Percentiles rank a stretch among this genome's conserved stretches.
phyloP scores from a whole-genome alignment of 2,113 vertebrate species.

The Phyllopteryx taeniolatus region DNA sequence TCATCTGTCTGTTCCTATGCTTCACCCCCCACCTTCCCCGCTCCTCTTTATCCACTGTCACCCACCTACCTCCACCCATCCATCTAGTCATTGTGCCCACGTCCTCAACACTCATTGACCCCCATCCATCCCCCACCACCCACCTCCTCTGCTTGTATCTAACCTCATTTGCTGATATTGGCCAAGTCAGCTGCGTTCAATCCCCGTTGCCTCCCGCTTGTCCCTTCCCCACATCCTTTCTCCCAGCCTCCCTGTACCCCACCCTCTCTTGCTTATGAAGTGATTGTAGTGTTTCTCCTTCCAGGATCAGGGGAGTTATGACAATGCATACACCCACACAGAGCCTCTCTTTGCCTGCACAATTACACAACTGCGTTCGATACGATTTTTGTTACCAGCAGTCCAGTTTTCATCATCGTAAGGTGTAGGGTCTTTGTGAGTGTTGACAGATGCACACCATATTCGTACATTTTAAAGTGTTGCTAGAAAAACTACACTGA shows the following conservation, averaged over 20 bases:
- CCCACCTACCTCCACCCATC: slow-evolving; percentile 51
- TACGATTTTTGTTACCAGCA: slow-evolving; percentile 18
- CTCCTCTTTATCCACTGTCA: slow-evolving; percentile 63
- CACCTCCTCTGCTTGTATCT: slow-evolving; percentile 57
- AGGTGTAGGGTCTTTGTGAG: slow-evolving; percentile 17
- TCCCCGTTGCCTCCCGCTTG: slow-evolving; percentile 14
- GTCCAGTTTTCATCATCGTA: slow-evolving; percentile 8
- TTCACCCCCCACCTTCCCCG: slow-evolving; percentile 25
- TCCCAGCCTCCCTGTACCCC: slow-evolving; percentile 32
- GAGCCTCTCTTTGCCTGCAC: slow-evolving; percentile 55
- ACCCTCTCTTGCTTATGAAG: slow-evolving; percentile 69
- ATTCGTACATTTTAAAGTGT: slow-evolving; percentile 9
- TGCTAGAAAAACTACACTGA: slow-evolving; percentile 7
- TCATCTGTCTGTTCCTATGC: slow-evolving; percentile 46
- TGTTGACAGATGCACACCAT: slow-evolving; percentile 10
- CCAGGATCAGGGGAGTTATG: slow-evolving; percentile 44
- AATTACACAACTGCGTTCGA: slow-evolving; percentile 65
- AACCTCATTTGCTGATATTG: slow-evolving; percentile 78
- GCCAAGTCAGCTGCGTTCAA: slow-evolving; percentile 71
- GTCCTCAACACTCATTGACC: slow-evolving; percentile 58
- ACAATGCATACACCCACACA: slow-evolving; percentile 27
- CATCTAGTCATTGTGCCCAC: slow-evolving; percentile 58
- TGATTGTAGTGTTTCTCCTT: slow-evolving; percentile 72
- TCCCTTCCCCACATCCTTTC: slow-evolving; percentile 16
- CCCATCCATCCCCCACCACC: background rate